Evolutionary conservation across 2,888 invertebrate species (phyloP).

Genomic region (Microdon myrmicae): DNA sequence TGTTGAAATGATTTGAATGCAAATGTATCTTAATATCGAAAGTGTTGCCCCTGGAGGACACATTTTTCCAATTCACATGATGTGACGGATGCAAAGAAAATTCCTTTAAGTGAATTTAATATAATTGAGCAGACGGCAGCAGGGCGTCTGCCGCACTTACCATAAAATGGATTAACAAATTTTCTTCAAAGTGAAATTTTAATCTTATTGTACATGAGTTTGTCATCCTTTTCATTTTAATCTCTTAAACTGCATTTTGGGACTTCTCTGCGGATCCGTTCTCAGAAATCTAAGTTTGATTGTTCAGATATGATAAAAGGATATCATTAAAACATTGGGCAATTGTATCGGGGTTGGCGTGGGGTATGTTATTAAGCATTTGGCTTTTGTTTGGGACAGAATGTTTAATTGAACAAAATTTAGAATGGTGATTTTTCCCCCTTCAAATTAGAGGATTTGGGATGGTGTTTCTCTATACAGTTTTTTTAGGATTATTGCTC

Average conservation of each 20-base stretch:
- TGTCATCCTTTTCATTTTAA: conserved; percentile 2
- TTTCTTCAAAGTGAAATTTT: conserved; percentile 18
- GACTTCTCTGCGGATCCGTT: conserved; percentile 1
- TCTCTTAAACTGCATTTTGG: conserved; percentile 13
- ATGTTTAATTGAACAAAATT: too few species aligned
- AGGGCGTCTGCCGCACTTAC: conserved; percentile 14
- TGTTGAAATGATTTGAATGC: conserved; percentile 47
- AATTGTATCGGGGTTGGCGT: too few species aligned
- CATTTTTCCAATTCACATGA: conserved; percentile 27
- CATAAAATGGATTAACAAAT: conserved; percentile 41
- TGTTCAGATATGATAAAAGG: neutral
- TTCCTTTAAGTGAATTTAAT: conserved; percentile 47
- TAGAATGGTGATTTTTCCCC: too few species aligned
- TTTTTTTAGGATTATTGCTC: too few species aligned
- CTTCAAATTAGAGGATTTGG: too few species aligned
- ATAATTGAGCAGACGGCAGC: conserved; percentile 34
- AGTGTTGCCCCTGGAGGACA: conserved; percentile 32
- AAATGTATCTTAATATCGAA: conserved; percentile 48
- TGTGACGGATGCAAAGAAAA: conserved; percentile 3
- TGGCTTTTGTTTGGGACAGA: too few species aligned
- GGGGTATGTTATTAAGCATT: too few species aligned
- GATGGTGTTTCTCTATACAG: too few species aligned
- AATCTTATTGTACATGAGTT: too few species aligned
- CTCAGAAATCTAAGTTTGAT: conserved; percentile 1
- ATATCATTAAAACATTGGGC: too few species aligned